Percentiles rank a stretch among this genome's conserved stretches.
phyloP scores from a whole-genome alignment of 2,888 invertebrate species.

The Clivina fossor region DNA sequence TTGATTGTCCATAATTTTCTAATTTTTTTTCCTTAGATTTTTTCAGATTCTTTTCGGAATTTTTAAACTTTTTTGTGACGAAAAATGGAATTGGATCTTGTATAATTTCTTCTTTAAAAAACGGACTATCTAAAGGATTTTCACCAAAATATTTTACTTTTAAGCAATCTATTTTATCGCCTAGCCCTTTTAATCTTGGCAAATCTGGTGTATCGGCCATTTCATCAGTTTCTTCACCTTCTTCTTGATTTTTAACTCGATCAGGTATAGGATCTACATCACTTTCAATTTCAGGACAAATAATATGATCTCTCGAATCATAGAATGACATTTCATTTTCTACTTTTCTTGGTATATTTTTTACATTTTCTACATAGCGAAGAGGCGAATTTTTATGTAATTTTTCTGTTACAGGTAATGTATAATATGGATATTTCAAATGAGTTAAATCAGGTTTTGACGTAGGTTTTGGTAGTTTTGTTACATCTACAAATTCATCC shows the following conservation, averaged over 20 bases:
- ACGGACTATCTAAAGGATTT: constrained; percentile 74
- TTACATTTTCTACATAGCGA: constrained; percentile 66
- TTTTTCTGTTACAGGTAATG: constrained; percentile 47
- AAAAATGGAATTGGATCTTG: constrained; percentile 55
- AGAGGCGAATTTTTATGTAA: constrained; percentile 63
- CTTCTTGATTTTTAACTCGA: constrained; percentile 48
- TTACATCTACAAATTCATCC: constrained; percentile 27
- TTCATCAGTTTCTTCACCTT: constrained; percentile 42
- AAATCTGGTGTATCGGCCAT: constrained; percentile 50
- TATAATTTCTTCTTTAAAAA: constrained; percentile 64
- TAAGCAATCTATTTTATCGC: constrained; percentile 74
- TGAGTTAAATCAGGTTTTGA: constrained; percentile 35
- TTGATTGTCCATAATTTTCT: background rate
- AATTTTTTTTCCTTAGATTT: background rate
- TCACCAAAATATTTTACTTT: constrained; percentile 74
- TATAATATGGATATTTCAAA: constrained; percentile 69
- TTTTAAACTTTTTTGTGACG: constrained; percentile 3
- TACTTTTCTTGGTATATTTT: constrained; percentile 64
- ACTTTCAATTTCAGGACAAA: constrained; percentile 60
- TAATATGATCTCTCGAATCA: constrained; percentile 57
- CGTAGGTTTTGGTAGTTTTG: constrained; percentile 35
- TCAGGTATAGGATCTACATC: constrained; percentile 61
- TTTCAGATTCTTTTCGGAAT: background rate
- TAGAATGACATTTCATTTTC: constrained; percentile 72
- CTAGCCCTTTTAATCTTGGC: constrained; percentile 63